Percentiles rank a stretch among this genome's conserved stretches.
phyloP scores from a whole-genome alignment of 2,888 invertebrate species.

The Patella pellucida region DNA sequence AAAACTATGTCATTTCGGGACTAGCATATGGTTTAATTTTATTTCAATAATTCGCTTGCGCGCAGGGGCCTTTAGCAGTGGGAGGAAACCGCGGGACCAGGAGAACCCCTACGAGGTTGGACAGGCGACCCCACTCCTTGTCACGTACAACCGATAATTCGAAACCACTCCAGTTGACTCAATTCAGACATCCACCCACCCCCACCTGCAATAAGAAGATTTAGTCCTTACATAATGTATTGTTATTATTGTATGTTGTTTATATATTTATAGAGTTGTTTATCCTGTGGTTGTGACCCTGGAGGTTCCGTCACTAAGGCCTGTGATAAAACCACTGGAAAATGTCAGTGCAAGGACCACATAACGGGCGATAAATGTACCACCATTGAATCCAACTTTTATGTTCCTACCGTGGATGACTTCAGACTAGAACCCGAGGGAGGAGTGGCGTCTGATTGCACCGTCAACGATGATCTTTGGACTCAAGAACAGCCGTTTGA shows the following conservation, averaged over 20 bases:
- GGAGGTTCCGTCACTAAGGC: slow-evolving; percentile 88
- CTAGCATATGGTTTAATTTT: no score
- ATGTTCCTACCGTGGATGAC: slow-evolving; percentile 18
- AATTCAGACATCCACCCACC: no score
- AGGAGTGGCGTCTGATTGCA: slow-evolving; percentile 8
- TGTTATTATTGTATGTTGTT: not conserved
- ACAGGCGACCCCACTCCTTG: no score
- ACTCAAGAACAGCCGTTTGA: slow-evolving; percentile 16
- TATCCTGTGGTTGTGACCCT: slow-evolving; percentile 92
- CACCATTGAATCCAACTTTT: slow-evolving; percentile 64
- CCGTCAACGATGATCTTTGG: slow-evolving; percentile 11
- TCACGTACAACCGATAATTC: no score
- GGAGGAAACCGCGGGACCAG: no score
- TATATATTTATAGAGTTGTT: slow-evolving; percentile 26
- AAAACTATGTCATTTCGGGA: no score
- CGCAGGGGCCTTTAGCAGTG: no score
- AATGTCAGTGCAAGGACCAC: slow-evolving; percentile 90
- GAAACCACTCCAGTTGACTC: no score
- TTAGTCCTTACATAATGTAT: no score
- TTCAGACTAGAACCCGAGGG: slow-evolving; percentile 14
- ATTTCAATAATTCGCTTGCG: no score
- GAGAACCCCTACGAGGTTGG: no score
- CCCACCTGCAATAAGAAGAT: no score
- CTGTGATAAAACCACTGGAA: slow-evolving; percentile 88
- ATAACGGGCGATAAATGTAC: slow-evolving; percentile 89